Evolutionary conservation across 2,113 vertebrate species (phyloP).

Genomic region (Orthonyx spaldingii): DNA sequence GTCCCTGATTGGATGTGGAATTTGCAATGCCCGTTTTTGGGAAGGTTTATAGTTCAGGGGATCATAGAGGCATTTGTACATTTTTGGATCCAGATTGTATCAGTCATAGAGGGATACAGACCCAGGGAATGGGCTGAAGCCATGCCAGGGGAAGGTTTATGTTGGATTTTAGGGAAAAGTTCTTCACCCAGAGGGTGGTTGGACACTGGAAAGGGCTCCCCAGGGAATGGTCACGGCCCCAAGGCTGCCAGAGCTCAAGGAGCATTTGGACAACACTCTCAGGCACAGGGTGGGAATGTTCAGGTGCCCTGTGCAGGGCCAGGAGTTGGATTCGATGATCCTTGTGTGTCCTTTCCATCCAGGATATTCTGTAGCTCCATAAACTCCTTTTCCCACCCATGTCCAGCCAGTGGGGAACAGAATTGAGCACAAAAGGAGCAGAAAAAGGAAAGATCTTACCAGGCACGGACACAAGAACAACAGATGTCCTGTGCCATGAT

Average conservation of each 20-base stretch:
- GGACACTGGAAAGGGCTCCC: background rate
- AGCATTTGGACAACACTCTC: background rate
- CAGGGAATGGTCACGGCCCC: background rate
- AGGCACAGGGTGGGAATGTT: background rate
- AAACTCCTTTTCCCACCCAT: fast-evolving
- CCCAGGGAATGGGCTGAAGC: background rate
- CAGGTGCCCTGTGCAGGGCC: too few relatives aligned
- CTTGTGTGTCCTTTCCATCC: background rate
- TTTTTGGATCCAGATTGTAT: background rate
- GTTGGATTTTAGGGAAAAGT: background rate
- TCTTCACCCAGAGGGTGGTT: background rate
- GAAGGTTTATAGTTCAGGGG: background rate
- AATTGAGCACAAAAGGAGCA: background rate
- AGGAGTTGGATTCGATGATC: background rate
- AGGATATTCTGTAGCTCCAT: too few relatives aligned
- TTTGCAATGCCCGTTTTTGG: background rate
- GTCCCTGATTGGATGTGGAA: background rate
- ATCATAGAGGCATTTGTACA: background rate
- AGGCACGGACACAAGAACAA: background rate
- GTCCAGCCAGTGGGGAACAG: background rate
- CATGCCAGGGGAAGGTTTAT: background rate
- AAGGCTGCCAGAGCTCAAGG: background rate
- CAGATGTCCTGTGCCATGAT: background rate
- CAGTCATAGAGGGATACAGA: too few relatives aligned
- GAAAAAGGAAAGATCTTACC: background rate